Evolutionary conservation across 2,797 vertebrate species (phyloP).

Genomic region (Setipinna tenuifilis): DNA sequence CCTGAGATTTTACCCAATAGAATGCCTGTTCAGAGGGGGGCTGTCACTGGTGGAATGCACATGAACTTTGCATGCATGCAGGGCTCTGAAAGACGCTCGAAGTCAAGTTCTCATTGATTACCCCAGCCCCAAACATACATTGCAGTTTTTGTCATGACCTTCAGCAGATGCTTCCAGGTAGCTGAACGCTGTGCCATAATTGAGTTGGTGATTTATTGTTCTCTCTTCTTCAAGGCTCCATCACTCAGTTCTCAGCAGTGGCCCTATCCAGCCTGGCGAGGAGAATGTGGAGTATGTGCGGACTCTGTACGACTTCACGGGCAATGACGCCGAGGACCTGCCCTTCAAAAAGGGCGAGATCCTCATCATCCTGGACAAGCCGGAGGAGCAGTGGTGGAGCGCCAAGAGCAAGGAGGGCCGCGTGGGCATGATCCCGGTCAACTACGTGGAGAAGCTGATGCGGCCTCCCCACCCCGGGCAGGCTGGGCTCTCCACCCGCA

Average conservation of each 20-base stretch:
- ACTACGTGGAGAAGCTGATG: conserved; percentile 95
- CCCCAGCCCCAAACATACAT: neutral
- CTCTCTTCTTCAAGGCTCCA: conserved; percentile 78
- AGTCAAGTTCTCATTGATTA: conserved; percentile 4
- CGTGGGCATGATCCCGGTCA: conserved; percentile 96
- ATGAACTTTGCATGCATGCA: neutral
- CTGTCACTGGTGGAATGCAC: conserved; percentile 18
- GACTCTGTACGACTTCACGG: conserved; percentile 97
- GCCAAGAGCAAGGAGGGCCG: conserved; percentile 96
- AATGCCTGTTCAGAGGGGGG: neutral
- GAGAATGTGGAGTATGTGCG: conserved; percentile 93
- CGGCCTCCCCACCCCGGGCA: conserved; percentile 75
- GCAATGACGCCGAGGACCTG: conserved; percentile 96
- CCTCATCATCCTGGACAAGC: conserved; percentile 93
- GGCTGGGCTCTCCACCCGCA: conserved; percentile 82
- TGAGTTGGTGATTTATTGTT: neutral
- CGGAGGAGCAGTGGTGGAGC: conserved; percentile 99
- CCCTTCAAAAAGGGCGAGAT: conserved; percentile 97
- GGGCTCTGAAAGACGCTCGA: neutral
- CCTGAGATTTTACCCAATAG: neutral
- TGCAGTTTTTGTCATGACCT: neutral
- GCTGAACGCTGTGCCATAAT: neutral
- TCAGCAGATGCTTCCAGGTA: neutral
- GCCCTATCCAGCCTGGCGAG: conserved; percentile 80
- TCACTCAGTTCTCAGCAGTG: conserved; percentile 78